A percentile compares a stretch with the other conserved stretches of the same genome.
Conservation (phyloP, 2,113 vertebrate species). For the Urocitellus parryii region DNA sequence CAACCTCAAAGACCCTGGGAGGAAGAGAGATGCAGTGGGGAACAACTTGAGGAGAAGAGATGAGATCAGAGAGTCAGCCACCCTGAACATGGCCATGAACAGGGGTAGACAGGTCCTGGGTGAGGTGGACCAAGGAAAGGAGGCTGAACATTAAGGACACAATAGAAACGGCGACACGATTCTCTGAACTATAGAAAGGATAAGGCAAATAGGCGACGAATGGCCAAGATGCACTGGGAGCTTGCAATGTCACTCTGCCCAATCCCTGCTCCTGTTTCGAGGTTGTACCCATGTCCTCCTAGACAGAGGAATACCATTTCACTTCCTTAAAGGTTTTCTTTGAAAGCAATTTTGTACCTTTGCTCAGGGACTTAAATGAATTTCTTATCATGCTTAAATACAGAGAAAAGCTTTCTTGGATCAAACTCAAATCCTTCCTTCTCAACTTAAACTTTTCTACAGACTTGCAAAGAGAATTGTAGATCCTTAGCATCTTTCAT, state of each 20-base stretch:
- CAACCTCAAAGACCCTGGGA: background rate
- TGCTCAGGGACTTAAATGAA: background rate
- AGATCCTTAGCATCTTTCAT: background rate
- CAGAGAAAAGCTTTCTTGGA: constrained; percentile 2
- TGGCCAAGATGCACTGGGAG: background rate
- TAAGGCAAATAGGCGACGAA: background rate
- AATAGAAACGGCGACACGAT: background rate
- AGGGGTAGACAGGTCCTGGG: accelerated
- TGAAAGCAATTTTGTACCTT: background rate
- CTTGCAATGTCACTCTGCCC: no score
- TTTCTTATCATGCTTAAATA: background rate
- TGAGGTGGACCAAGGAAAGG: background rate
- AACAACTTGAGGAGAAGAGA: background rate
- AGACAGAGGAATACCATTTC: no score
- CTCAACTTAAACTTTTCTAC: background rate
- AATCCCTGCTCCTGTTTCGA: background rate
- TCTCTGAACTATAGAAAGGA: background rate
- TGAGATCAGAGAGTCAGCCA: no score
- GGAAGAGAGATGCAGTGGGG: background rate
- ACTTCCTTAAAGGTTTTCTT: background rate
- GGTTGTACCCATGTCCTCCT: accelerated
- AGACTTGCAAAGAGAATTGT: background rate
- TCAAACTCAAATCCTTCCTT: constrained; percentile 35
- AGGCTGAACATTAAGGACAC: background rate
- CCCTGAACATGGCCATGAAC: background rate